Conservation (phyloP, 1,140 invertebrate species). For the Acyrthosiphon pisum region DNA sequence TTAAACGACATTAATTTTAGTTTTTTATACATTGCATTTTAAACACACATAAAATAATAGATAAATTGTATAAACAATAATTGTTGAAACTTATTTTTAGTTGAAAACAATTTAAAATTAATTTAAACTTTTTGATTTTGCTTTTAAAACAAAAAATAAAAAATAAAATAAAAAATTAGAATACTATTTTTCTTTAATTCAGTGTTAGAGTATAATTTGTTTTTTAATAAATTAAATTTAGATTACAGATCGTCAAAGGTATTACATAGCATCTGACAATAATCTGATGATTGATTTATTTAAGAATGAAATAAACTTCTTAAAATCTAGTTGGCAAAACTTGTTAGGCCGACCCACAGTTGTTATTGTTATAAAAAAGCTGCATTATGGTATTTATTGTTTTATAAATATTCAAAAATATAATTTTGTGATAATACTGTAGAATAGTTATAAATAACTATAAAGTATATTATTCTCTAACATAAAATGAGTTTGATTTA, state of each 20-base stretch:
- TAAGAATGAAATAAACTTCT: slow-evolving; percentile 94
- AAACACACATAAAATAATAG: background rate
- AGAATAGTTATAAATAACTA: background rate
- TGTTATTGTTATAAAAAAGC: slow-evolving; percentile 84
- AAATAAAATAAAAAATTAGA: too few species aligned
- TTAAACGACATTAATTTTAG: background rate
- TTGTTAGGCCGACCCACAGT: slow-evolving; percentile 89
- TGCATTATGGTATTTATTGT: slow-evolving; percentile 83
- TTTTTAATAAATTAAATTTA: slow-evolving; percentile 64
- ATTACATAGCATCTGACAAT: slow-evolving; percentile 96
- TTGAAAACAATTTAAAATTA: background rate
- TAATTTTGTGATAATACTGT: background rate
- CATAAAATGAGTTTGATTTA: background rate
- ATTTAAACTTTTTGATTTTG: too few species aligned
- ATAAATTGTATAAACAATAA: background rate
- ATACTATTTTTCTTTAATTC: too few species aligned
- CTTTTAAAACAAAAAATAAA: too few species aligned
- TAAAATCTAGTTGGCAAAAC: slow-evolving; percentile 95
- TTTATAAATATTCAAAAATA: slow-evolving; percentile 32
- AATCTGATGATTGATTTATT: slow-evolving; percentile 96
- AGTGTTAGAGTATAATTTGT: background rate
- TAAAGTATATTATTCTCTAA: background rate
- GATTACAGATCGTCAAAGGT: slow-evolving; percentile 94
- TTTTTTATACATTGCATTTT: background rate
- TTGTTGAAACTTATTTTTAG: too few species aligned